phyloP scores from a whole-genome alignment of 2,113 vertebrate genomes.

The Colistium nudipinnis region DNA sequence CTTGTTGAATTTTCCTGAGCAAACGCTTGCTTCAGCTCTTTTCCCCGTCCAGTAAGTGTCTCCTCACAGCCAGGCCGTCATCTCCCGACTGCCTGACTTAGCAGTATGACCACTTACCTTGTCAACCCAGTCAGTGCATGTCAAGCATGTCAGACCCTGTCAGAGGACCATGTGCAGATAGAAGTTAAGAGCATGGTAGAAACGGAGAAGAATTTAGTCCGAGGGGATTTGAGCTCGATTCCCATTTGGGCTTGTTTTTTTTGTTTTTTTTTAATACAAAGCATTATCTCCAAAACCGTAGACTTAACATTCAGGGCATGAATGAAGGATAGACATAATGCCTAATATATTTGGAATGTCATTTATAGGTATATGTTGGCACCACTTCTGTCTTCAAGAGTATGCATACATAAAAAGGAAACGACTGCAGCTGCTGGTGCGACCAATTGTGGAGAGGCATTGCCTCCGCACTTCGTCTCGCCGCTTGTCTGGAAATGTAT shows the following conservation, averaged over 20 bases:
- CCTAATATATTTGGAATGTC: conserved; percentile 1
- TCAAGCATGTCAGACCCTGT: conserved; percentile 40
- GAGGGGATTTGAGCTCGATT: neutral
- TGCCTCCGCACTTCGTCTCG: conserved; percentile 47
- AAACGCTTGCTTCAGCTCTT: conserved; percentile 44
- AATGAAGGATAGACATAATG: neutral
- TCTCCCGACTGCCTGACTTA: conserved; percentile 46
- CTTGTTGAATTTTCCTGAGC: conserved; percentile 57
- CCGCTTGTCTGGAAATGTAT: conserved; percentile 59
- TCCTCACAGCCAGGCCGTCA: too few species aligned
- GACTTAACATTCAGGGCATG: neutral
- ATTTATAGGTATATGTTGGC: conserved; percentile 26
- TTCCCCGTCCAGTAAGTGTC: conserved; percentile 33
- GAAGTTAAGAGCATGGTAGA: conserved; percentile 22
- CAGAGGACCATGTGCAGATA: conserved; percentile 21
- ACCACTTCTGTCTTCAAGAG: conserved; percentile 29
- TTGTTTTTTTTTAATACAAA: too few species aligned
- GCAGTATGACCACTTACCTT: conserved; percentile 61
- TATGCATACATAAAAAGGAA: conserved; percentile 44
- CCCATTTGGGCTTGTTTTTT: neutral
- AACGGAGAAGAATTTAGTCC: neutral
- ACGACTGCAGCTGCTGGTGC: conserved; percentile 51
- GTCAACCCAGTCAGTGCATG: conserved; percentile 51
- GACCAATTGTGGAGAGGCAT: conserved; percentile 52
- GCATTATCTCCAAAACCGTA: neutral